Evolutionary conservation across 1,140 invertebrate species (phyloP), one percentile per base, ranked within the genome.

Genomic region (Planococcus citri): DNA sequence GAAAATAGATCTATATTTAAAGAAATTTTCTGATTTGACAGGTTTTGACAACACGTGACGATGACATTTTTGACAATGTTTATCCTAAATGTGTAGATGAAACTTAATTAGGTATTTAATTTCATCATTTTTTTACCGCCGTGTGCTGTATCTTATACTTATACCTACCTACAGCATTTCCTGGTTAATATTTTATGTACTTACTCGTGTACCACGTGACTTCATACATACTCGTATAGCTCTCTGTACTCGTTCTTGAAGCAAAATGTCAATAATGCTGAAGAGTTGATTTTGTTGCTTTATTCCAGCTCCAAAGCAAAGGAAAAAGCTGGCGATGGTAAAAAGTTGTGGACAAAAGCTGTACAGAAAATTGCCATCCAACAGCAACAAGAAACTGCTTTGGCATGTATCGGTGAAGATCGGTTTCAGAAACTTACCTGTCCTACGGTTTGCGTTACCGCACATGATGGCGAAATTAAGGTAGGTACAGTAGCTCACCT

Each of bases 1-100:
- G 41, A 51, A 51, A 51, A 51, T 51, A 17, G 41, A 51, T 51
- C 41, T 51, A 51, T 51, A 51, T 51, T 51, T 51, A 51, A 51
- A 51, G 41, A 20, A 51, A 17, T 9, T 51, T 51, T 20, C 12
- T n/a, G 12, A 20, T 51, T 51, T 51, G 41, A 51, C 41, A 51
- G 41, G n/a, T 51, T 51, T 20, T 51, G 41, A 51, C 41, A 51
- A 51, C n/a, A 17, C 17, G 41, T n/a, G 41, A 51, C 17, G 41
- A 51, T 20, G 41, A 14, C 41, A 51, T 51, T 17, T 51, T 51
- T 51, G 41, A 51, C 41, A 51, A 20, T 51, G 6, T 33, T 3
- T 51, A 6, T 51, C 41, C 6, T 51, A 51, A 9, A 20, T 2
- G 41, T 33, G 29, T 6, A 33, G 29, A 6, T 33, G 12, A 6